Evolutionary conservation across 2,888 invertebrate species (phyloP), one percentile per base, ranked within the genome.

Genomic region (Drosophila austrosaltans): DNA sequence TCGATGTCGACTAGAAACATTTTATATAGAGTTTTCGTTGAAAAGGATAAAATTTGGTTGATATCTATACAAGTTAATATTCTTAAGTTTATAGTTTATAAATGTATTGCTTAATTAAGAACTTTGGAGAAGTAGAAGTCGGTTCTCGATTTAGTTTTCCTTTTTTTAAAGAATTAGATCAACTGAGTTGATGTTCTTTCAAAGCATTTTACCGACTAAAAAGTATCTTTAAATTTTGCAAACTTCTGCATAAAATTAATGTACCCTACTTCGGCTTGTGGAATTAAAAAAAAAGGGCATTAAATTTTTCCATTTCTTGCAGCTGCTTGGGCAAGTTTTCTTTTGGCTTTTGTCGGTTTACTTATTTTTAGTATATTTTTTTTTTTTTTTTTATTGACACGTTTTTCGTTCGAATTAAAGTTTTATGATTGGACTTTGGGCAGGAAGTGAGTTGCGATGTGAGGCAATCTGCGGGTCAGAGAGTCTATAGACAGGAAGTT

Each of bases 401-500:
- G 69, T 76, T 72, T 72, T 78, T 76, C 69, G 58, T 77, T 74
- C 71, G 71, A 77, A 80, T 79, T 72, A 66, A 71, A 79, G 75
- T 86, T 86, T 77, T 77, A 82, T 70, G 79, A 71, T 48, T 42
- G 39, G 42, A n/a, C 56, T 25, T 25, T 32, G 10, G 16, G 36
- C 63, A 66, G 67, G 71, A 76, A 72, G 80, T 82, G 72, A 66
- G 65, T 64, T 69, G 63, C 59, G 54, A 69, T 22, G 44, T 53
- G n/a, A 10, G 57, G 22, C 20, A 53, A 32, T 63, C 30, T 68
- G 81, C 77, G 75, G 65, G 78, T 69, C 67, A 72, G 75, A 63
- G 40, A 62, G 75, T 64, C 67, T 67, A 16, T 16, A 44, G 48
- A 62, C 59, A 79, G 82, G 82, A 83, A 83, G 87, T 86, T 81